These are phyloP conservation scores for Dromiciops gliroides DNA, from an alignment of 2,113 vertebrate genomes.

Conservation along the genomic window DNA sequence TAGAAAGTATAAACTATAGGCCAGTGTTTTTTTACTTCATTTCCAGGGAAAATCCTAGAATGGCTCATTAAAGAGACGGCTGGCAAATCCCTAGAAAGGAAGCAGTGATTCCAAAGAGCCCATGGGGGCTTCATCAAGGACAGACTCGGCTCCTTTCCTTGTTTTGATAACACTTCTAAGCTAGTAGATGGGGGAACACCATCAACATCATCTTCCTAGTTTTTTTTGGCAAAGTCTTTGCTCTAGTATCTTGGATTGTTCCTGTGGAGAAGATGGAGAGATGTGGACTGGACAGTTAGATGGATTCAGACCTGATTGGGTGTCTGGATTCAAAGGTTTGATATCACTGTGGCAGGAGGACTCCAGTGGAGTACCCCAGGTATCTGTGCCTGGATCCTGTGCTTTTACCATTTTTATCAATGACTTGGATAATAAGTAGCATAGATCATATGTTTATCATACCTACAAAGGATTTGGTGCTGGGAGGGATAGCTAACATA, in stretches of 20 bases:
- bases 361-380: background rate
- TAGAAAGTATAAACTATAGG: background rate
- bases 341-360: background rate
- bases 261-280: background rate
- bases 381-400: background rate
- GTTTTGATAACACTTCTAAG: background rate
- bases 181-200: background rate
- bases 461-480: background rate
- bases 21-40: background rate
- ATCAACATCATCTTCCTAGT: no score
- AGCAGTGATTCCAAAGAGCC: background rate
- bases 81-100: background rate
- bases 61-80: background rate
- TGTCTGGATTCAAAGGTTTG: background rate
- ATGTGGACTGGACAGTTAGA: background rate
- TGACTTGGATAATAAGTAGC: background rate
- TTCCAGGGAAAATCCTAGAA: background rate
- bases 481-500: background rate
- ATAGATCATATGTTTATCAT: background rate
- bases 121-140: background rate
- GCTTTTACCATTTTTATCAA: background rate
- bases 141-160: background rate
- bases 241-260: background rate
- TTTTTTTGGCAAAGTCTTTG: background rate
- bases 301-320: background rate